phyloP scores from a whole-genome alignment of 2,888 invertebrate genomes.

The Corbicula japonica region DNA sequence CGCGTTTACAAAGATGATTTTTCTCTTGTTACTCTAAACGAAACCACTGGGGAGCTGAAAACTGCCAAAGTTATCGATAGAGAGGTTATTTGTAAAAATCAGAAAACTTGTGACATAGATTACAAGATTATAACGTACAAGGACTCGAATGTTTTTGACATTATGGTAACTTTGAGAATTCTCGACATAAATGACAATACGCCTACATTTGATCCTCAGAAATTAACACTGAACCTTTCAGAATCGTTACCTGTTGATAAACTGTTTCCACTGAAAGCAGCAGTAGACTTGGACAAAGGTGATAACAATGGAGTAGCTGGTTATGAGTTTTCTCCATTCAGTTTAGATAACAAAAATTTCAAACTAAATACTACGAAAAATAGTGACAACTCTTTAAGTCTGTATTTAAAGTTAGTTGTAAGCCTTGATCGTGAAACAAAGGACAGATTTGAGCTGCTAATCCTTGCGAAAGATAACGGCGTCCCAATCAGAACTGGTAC shows the following conservation, averaged over 20 bases:
- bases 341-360: conserved; percentile 31
- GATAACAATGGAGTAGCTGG: conserved; percentile 62
- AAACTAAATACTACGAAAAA: conserved; percentile 14
- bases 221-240: conserved; percentile 52
- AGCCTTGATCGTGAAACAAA: conserved; percentile 62
- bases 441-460: conserved; percentile 50
- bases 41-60: conserved; percentile 60
- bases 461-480: conserved; percentile 70
- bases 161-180: conserved; percentile 58
- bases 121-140: conserved; percentile 60
- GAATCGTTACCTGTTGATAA: conserved; percentile 58
- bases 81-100: conserved; percentile 63
- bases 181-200: conserved; percentile 71
- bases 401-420: conserved; percentile 59
- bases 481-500: conserved; percentile 70
- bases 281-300: conserved; percentile 68
- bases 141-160: conserved; percentile 44
- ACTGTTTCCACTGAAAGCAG: conserved; percentile 51
- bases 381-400: conserved; percentile 21
- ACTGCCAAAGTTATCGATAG: conserved; percentile 64
- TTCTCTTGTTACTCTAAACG: conserved; percentile 40
- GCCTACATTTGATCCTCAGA: conserved; percentile 64
- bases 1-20: conserved; percentile 28
- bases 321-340: conserved; percentile 60
- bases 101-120: conserved; percentile 54